These are phyloP conservation scores for Pampusana beccarii DNA, from an alignment of 2,113 vertebrate genomes.

Conservation along the genomic window DNA sequence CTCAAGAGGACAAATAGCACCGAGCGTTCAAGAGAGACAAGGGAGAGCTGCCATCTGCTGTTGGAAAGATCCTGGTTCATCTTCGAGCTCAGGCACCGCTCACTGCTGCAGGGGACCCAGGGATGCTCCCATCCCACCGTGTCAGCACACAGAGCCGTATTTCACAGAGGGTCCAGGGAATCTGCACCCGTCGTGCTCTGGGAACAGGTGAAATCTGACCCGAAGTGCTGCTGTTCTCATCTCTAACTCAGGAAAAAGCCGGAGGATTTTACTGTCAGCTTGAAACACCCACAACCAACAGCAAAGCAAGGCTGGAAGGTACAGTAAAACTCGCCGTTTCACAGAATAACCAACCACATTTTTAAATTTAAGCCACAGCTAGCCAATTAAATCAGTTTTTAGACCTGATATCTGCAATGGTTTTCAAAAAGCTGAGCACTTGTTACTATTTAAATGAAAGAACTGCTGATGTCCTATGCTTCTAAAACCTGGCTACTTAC, in stretches of 20 bases:
- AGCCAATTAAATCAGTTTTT: neutral
- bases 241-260: neutral
- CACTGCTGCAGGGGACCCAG: neutral
- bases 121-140: neutral
- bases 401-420: neutral
- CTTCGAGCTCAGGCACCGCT: neutral
- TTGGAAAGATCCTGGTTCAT: neutral
- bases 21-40: neutral
- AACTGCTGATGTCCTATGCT: neutral
- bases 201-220: neutral
- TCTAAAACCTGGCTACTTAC: neutral
- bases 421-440: neutral
- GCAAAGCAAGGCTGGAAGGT: neutral
- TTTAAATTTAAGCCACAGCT: neutral
- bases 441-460: neutral
- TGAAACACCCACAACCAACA: neutral
- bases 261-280: neutral
- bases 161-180: neutral
- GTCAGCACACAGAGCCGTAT: neutral
- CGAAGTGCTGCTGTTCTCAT: neutral
- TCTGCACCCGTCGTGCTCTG: fast-evolving
- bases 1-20: neutral
- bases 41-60: constrained; percentile 65
- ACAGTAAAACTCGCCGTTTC: neutral
- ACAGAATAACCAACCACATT: neutral